These are phyloP conservation scores for Boloria selene DNA, from an alignment of 2,888 invertebrate genomes.

Conservation along the genomic window DNA sequence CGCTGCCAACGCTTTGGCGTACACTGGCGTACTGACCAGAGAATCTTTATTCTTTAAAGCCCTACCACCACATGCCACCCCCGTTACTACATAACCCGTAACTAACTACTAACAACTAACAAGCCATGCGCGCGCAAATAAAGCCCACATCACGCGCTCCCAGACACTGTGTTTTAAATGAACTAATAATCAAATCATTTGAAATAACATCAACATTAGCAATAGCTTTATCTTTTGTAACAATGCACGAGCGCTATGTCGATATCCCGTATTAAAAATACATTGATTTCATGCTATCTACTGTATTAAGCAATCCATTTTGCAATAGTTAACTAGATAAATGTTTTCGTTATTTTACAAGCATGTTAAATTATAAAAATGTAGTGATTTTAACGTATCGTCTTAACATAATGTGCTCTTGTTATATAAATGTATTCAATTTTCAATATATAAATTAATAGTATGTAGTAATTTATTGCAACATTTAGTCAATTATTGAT, in stretches of 20 bases:
- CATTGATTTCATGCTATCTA: not conserved
- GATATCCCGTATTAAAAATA: not conserved
- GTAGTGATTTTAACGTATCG: too few species aligned
- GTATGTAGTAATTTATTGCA: too few species aligned
- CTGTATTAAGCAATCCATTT: too few species aligned
- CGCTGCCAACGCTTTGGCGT: constrained; percentile 63
- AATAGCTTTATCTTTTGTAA: not conserved
- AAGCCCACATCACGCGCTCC: constrained; percentile 1
- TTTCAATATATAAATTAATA: too few species aligned
- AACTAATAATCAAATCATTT: not conserved
- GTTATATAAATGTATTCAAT: too few species aligned
- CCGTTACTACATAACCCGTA: constrained; percentile 14
- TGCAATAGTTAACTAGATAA: too few species aligned
- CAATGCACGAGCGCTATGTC: not conserved
- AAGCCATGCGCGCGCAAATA: not conserved
- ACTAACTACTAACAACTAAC: not conserved
- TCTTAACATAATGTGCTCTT: too few species aligned
- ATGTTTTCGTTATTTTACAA: too few species aligned
- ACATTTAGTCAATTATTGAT: not conserved
- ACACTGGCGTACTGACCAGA: constrained; percentile 62
- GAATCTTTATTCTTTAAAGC: constrained; percentile 2
- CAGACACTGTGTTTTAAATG: constrained; percentile 2
- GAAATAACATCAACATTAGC: constrained; percentile 9
- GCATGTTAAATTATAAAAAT: too few species aligned
- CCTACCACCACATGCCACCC: constrained; percentile 10